Evolutionary conservation across 2,113 vertebrate genomes (phyloP), one percentile per base, ranked within the genome.

Genomic region (Xiphorhynchus elegans): DNA sequence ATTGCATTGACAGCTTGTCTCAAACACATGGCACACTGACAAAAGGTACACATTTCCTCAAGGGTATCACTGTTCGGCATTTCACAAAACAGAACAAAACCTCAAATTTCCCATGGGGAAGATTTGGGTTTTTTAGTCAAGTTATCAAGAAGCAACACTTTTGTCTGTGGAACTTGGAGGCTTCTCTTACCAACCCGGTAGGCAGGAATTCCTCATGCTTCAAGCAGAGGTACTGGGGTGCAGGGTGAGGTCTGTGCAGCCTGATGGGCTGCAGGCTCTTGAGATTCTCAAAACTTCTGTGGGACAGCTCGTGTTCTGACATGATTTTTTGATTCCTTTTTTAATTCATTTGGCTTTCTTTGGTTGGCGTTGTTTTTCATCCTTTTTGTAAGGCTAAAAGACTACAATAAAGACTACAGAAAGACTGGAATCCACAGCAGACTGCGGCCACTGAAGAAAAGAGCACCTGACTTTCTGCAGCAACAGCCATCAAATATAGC

Each of bases 1-100:
- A 93, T 94, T 95, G 87, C 70, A 39, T 0, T 94, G 93, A 95
- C 21, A 5, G 68, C 47, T 88, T 84, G 44, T 86, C 90, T 80
- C 73, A 77, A 80, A 90, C 33, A 85, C 72, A 77, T 40, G 56
- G 87, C 72, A 80, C 16, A 2, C 60, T 86, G 92, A 96, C 93
- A 95, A 75, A 93, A 93, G 87, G 90, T 52, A 84, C 79, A 72
- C 33, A 29, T 73, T 88, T 96, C 74, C 87, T 96, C 91, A 84
- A 91, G 80, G 52, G 78, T 63, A 94, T 67, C 68, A 74, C n/a
- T 78, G 63, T 77, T 84, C 3, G 0, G 55, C n/a, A 52, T 67
- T 94, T 93, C 85, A 85, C 76, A 87, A 87, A 96, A 82, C 35
- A n/a, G 63, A 94, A 74, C 47, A 85, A 90, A 95, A 50, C 33